Evolutionary conservation across 1,140 invertebrate species (phyloP).

Genomic region (Camponotus pennsylvanicus): DNA sequence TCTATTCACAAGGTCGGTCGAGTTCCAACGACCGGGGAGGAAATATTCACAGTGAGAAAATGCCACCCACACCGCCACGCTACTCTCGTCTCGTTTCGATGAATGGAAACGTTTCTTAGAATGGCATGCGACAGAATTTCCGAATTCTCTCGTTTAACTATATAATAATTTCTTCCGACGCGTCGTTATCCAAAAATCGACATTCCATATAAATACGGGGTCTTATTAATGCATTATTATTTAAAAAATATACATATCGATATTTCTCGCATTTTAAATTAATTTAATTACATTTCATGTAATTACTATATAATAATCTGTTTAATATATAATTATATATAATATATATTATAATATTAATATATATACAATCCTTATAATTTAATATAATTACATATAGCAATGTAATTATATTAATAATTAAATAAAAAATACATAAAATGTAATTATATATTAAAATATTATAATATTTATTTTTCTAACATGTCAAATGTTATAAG

Average conservation of each 20-base stretch:
- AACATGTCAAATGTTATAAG: neutral
- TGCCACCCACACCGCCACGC: slow-evolving; percentile 78
- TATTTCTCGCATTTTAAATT: neutral
- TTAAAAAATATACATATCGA: neutral
- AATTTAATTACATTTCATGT: neutral
- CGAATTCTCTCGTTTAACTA: slow-evolving; percentile 43
- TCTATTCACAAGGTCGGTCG: slow-evolving; percentile 72
- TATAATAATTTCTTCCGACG: slow-evolving; percentile 30
- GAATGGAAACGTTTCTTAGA: slow-evolving; percentile 71
- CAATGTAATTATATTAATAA: neutral
- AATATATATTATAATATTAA: too few relatives aligned
- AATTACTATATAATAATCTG: neutral
- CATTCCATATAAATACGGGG: neutral
- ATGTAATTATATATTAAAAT: neutral
- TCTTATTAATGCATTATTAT: neutral
- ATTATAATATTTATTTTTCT: neutral
- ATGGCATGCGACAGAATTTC: slow-evolving; percentile 62
- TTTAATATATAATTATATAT: neutral
- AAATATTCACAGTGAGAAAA: slow-evolving; percentile 77
- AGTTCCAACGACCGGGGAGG: slow-evolving; percentile 70
- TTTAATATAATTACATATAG: neutral
- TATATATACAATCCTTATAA: too few relatives aligned
- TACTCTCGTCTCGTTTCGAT: slow-evolving; percentile 48
- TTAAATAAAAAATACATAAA: neutral
- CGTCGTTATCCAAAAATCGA: slow-evolving; percentile 19